Base-by-base conservation (phyloP, 2,797 vertebrate species). In the Muscicapa comitata region DNA sequence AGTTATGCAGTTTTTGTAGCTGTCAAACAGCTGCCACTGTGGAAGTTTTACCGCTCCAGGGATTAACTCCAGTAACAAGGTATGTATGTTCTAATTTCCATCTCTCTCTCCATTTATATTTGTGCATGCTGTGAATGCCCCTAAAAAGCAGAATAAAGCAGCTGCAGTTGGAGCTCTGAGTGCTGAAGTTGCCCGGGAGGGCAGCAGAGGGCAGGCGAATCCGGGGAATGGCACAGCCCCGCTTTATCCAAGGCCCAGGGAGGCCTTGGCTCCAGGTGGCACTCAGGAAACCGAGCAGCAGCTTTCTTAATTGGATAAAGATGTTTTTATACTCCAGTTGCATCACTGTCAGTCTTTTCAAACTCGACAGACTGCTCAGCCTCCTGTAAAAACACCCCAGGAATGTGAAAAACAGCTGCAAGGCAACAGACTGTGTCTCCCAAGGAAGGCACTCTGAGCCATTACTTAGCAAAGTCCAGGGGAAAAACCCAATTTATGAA, bases 181-280 rank as follows among this genome's bases (percentile, higher is more conserved):
- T n/a, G 38, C 57, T 85, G 78, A 90, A 90, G 58, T 73, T 90
- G 89, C 85, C 86, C 26, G 5, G 84, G 85, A 97, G 75, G 83
- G 94, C 95, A 96, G 96, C 65, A 97, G 96, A 94, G 94, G 95
- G 93, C 96, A 94, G 89, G 84, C 87, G 71, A 88, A 71, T 24
- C 92, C 58, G 58, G 54, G 68, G 77, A 94, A 94, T 73, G 66
- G 59, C 54, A 47, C 24, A 40, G 65, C 59, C 54, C 50, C 0
- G 33, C 45, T 33, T 54, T 13, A 16, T 26, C 28, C 17, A 20
- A 19, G 73, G 54, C 38, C 55, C 26, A 17, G 28, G 35, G 53
- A 84, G 59, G 33, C 50, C 28, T 35, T 45, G 85, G 75, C 76
- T 90, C 42, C 31, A 54, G 73, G 31, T 13, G 72, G 62, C 91